Evolutionary conservation across 1,140 invertebrate species (phyloP), one percentile per base, ranked within the genome.

Genomic region (Aphelinus certus): DNA sequence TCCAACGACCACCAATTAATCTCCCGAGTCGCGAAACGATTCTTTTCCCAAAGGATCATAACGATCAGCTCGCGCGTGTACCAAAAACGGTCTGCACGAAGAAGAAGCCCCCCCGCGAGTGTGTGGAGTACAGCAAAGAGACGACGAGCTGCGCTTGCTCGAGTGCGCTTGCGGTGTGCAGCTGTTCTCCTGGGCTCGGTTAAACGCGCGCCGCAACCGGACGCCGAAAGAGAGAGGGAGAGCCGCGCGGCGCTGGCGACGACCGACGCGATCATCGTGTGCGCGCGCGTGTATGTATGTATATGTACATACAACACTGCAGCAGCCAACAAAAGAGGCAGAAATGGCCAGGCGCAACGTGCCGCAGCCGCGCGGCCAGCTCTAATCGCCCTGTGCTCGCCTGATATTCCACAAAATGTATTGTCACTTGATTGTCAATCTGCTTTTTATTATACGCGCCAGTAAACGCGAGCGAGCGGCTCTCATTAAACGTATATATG

Each of bases 351-450:
- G 0, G 2, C 3, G 49, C 26, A 7, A 55, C 49, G 66, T 55
- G 47, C 10, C 43, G 46, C 61, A 5, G 26, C 26, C 42, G 47
- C 7, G 47, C 2, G 9, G 7, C 58, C n/a, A 48, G 53, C 63
- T 76, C 69, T 47, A 2, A 0, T 3, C 2, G 5, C 3, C 60
- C 80, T 75, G 68, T 85, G 79, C 46, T 79, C 68, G 76, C 83
- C 83, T 84, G 80, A 49, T 85, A 76, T 74, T 80, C 79, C 77
- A 82, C 83, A 83, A 85, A 85, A 85, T 84, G 83, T 85, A 85
- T 85, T 85, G 83, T 85, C 83, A 85, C 84, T 85, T 83, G 83
- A 85, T 84, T 85, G 84, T 85, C 84, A 85, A 84, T 84, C 84
- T 79, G 77, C 81, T 84, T 85, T 84, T 85, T 84, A 84, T 77